Evolutionary conservation across 2,113 vertebrate species (phyloP).

Genomic region (Pongo pygmaeus): DNA sequence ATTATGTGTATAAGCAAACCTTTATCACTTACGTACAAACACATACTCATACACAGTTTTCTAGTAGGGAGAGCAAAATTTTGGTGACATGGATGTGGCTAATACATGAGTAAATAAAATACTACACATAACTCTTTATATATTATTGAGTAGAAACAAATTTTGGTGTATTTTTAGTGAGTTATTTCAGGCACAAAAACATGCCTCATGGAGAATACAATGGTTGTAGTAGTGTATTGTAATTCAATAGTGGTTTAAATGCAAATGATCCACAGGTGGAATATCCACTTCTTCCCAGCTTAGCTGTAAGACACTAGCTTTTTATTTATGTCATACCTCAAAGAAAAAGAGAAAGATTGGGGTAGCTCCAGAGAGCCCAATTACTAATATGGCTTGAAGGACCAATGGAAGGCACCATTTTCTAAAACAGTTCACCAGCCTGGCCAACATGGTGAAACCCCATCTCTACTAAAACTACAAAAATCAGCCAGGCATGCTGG

Average conservation of each 20-base stretch:
- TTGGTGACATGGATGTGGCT: not conserved
- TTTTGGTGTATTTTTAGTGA: not conserved
- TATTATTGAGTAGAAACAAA: not conserved
- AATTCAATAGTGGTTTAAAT: not conserved
- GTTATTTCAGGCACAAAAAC: not conserved
- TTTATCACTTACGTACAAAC: not conserved
- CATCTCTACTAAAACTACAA: no score
- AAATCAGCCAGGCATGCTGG: no score
- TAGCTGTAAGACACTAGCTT: not conserved
- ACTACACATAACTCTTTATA: not conserved
- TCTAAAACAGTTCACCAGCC: not conserved
- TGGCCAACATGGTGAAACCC: no score
- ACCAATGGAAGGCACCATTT: not conserved
- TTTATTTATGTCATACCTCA: not conserved
- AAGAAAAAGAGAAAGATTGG: not conserved
- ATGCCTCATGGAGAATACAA: not conserved
- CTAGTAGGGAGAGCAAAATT: not conserved
- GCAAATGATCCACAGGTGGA: not conserved
- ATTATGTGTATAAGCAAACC: not conserved
- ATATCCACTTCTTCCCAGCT: not conserved
- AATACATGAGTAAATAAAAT: not conserved
- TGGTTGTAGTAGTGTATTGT: not conserved
- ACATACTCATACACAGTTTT: not conserved
- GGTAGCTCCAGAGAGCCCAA: not conserved
- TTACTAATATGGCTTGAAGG: not conserved